Base-by-base conservation (phyloP, 35 echinoderm and acorn worm species). In the Chiridota heheva region DNA sequence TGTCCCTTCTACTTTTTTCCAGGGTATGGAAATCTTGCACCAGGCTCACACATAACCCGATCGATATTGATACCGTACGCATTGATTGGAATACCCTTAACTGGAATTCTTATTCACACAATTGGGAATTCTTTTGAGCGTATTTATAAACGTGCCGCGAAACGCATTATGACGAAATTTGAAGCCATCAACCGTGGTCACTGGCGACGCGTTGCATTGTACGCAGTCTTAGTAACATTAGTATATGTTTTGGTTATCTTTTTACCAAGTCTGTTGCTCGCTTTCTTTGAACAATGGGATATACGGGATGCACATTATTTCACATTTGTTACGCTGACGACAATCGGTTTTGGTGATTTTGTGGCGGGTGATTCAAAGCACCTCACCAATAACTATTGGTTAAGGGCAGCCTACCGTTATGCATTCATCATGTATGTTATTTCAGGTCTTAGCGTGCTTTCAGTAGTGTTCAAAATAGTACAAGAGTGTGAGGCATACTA, bases 271-370 rank as follows among this genome's bases (percentile, higher is more conserved):
- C 6, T 67, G 16, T 36, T 88, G 34, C 88, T 93, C 40, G 30
- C 17, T 20, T 78, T 34, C 47, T 65, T 76, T 2, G 90, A 93
- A 60, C 38, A 71, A 37, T 93, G 90, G 90, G 15, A 16, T 7
- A 76, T 81, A 25, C 45, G 37, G 5, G 67, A 82, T 34, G 38
- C 76, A 40, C 78, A 86, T 22, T 93, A 93, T 60, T 93, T 73
- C 42, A 82, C 86, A 20, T 93, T 93, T 45, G 76, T 72, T 13
- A 76, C 90, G 0, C 78, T 93, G 3, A 93, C 84, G 35, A 93
- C 90, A 5, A 83, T 93, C 16, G 90, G 90, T 5, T 93, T 93
- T 67, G 90, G 90, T 0, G 90, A 93, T 48, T 72, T 88, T 34
- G 90, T 93, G 34, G 77, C 84, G 4, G 84, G 81, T 8, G 48